phyloP scores from a whole-genome alignment of 2,113 vertebrate genomes.

The Pangasianodon hypophthalmus region DNA sequence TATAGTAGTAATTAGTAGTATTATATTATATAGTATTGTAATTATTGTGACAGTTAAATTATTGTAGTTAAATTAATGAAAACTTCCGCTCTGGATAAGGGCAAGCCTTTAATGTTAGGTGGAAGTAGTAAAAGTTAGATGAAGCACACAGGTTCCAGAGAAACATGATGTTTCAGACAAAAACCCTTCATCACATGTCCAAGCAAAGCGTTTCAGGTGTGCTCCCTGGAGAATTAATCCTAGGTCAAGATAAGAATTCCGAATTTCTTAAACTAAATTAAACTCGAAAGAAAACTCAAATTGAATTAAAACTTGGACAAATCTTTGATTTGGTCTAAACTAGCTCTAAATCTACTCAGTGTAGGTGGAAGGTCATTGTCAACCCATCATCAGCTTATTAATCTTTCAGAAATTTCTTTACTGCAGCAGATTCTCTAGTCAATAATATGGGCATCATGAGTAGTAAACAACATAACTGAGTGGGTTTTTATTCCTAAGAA shows the following conservation, averaged over 20 bases:
- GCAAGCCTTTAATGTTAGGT: not conserved
- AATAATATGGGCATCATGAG: not conserved
- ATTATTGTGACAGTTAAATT: not conserved
- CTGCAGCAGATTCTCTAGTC: not conserved
- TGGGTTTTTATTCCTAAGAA: not conserved
- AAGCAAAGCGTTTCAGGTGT: not conserved
- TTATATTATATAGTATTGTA: not conserved
- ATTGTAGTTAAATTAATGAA: not conserved
- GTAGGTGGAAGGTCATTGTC: not conserved
- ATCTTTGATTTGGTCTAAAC: too few species aligned
- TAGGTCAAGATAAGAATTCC: not conserved
- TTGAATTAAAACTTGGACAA: too few species aligned
- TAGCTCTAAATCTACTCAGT: too few species aligned
- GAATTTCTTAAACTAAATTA: too few species aligned
- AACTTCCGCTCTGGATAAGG: not conserved
- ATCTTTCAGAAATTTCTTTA: not conserved
- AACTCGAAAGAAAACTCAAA: too few species aligned
- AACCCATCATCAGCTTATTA: not conserved
- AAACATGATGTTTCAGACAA: too few species aligned
- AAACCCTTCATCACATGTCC: not conserved
- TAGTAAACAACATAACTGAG: not conserved
- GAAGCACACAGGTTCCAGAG: too few species aligned
- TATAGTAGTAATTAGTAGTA: not conserved
- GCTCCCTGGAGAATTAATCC: not conserved
- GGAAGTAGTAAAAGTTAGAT: too few species aligned